Conservation (phyloP, 1,140 invertebrate species). For the Eumaeus atala region DNA sequence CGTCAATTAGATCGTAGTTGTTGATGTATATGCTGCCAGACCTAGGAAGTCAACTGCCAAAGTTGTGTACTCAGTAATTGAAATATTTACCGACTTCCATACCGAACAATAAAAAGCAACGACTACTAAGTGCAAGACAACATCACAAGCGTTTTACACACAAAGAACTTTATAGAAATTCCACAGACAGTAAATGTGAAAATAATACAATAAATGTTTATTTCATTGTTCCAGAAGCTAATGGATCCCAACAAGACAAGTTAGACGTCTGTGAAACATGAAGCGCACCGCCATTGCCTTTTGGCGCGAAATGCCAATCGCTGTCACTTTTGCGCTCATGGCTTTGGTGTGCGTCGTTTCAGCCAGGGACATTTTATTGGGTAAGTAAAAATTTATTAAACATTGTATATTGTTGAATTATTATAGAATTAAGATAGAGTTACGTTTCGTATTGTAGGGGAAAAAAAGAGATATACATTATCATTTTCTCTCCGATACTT, state of each 20-base stretch:
- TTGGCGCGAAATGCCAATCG: constrained; percentile 61
- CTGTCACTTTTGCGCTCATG: constrained; percentile 42
- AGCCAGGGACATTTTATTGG: constrained; percentile 54
- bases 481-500: too few relatives aligned
- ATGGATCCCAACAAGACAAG: constrained; percentile 63
- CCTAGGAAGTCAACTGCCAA: too few relatives aligned
- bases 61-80: too few relatives aligned
- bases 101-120: too few relatives aligned
- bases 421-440: too few relatives aligned
- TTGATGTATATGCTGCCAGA: too few relatives aligned
- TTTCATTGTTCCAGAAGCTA: constrained; percentile 62
- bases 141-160: constrained; percentile 10
- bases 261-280: constrained; percentile 56
- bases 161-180: constrained; percentile 12
- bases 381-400: constrained; percentile 35
- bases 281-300: constrained; percentile 51
- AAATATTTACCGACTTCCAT: too few relatives aligned
- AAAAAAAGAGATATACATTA: too few relatives aligned
- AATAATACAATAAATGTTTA: constrained; percentile 23
- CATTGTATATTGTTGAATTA: too few relatives aligned
- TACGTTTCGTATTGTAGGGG: too few relatives aligned
- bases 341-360: constrained; percentile 39
- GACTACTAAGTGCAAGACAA: neutral
- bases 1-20: too few relatives aligned
- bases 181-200: constrained; percentile 8